A percentile compares a stretch with the other conserved stretches of the same genome.
Evolutionary conservation across 2,113 vertebrate genomes (phyloP).

Genomic region (Seriola aureovittata): DNA sequence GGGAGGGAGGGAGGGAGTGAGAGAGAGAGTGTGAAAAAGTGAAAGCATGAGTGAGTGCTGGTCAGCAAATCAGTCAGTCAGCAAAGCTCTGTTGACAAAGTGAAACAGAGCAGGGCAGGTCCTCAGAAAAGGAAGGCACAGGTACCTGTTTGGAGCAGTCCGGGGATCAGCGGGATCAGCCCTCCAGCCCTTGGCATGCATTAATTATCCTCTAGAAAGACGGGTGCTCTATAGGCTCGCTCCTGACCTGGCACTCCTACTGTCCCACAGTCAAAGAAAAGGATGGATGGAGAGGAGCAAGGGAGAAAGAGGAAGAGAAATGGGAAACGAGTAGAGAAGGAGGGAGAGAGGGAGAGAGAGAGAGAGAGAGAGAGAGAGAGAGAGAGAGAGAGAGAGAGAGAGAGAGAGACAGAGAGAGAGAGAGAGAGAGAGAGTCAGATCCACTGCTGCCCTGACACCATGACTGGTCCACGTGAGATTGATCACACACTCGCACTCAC

Average conservation of each 20-base stretch:
- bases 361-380: constrained; percentile 37
- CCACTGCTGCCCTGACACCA: constrained; percentile 83
- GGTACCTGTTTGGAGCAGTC: constrained; percentile 80
- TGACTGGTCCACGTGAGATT: constrained; percentile 86
- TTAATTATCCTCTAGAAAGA: constrained; percentile 83
- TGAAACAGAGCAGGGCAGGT: constrained; percentile 57
- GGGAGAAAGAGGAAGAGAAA: constrained; percentile 49
- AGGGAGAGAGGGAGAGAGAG: constrained; percentile 48
- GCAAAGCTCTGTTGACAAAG: constrained; percentile 68
- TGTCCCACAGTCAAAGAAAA: constrained; percentile 73
- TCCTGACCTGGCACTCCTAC: constrained; percentile 77
- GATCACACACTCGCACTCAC: constrained; percentile 81
- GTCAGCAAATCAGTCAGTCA: constrained; percentile 79
- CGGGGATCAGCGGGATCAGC: constrained; percentile 48
- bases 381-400: constrained; percentile 52
- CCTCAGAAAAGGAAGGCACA: constrained; percentile 64
- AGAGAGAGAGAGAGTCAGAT: constrained; percentile 76
- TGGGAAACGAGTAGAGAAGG: constrained; percentile 17
- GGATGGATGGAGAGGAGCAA: constrained; percentile 71
- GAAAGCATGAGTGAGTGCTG: constrained; percentile 68
- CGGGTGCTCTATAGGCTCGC: constrained; percentile 57
- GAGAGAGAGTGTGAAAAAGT: constrained; percentile 53
- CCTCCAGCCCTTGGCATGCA: constrained; percentile 64
- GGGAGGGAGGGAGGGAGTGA: constrained; percentile 11
- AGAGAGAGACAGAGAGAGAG: constrained; percentile 70